A percentile compares a stretch with the other conserved stretches of the same genome.
phyloP scores from a whole-genome alignment of 2,113 vertebrate genomes.

The Otolemur garnettii region DNA sequence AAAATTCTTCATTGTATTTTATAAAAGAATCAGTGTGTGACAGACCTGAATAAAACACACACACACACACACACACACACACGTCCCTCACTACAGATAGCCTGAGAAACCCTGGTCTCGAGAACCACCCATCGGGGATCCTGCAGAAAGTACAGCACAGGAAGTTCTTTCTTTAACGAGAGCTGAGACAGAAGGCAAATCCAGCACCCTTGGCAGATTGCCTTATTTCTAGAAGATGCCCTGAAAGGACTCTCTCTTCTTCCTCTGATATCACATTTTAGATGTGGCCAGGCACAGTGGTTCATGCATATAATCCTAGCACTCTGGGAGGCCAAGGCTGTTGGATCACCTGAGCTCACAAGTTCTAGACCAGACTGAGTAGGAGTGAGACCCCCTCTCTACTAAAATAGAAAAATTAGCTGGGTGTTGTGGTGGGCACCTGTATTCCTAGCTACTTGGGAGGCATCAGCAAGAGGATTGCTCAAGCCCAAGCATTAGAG shows the following conservation, averaged over 20 bases:
- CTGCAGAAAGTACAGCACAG: neutral
- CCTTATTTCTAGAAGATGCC: neutral
- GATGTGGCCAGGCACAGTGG: too few relatives aligned
- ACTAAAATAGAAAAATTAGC: too few relatives aligned
- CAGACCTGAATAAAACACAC: neutral
- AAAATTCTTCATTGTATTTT: neutral
- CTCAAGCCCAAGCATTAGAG: too few relatives aligned
- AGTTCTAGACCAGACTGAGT: too few relatives aligned
- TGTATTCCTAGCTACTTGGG: too few relatives aligned
- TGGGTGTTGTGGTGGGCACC: too few relatives aligned
- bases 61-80: neutral
- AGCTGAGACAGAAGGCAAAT: neutral
- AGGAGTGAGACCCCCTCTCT: too few relatives aligned
- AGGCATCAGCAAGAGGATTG: too few relatives aligned
- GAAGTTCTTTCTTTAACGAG: neutral
- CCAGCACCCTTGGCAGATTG: neutral
- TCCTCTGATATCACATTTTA: neutral
- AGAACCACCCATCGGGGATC: neutral
- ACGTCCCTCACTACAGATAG: neutral
- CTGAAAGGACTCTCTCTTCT: neutral
- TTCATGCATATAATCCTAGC: too few relatives aligned
- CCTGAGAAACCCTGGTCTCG: neutral
- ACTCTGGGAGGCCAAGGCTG: too few relatives aligned
- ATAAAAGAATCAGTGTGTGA: neutral
- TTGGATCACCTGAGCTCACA: too few relatives aligned